Evolutionary conservation across 2,888 invertebrate species (phyloP).

Genomic region (Drosophila fulvimacula): DNA sequence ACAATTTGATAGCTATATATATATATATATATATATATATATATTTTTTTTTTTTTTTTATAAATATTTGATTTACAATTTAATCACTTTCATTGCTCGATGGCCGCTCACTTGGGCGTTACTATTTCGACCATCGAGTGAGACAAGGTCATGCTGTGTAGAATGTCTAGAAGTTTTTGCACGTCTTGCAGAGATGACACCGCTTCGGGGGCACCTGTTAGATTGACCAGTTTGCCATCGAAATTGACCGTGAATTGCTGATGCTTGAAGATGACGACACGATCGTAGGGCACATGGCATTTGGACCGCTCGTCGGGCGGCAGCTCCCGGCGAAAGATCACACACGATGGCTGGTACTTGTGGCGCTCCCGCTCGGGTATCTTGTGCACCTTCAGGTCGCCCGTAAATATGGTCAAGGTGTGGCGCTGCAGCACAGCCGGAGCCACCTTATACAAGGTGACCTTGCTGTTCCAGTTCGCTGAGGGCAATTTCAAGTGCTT

Average conservation of each 20-base stretch:
- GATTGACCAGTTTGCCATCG: slow-evolving; percentile 81
- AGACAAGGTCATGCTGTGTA: slow-evolving; percentile 79
- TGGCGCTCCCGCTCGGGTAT: slow-evolving; percentile 79
- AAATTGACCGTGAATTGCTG: slow-evolving; percentile 81
- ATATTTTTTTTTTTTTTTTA: too few species aligned
- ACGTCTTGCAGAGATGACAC: slow-evolving; percentile 80
- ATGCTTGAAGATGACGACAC: slow-evolving; percentile 81
- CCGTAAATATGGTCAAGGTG: slow-evolving; percentile 72
- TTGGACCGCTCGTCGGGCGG: slow-evolving; percentile 42
- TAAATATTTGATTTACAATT: too few species aligned
- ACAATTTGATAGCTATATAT: too few species aligned
- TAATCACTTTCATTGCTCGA: neutral
- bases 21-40: too few species aligned
- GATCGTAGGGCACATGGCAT: slow-evolving; percentile 79
- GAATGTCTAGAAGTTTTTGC: slow-evolving; percentile 81
- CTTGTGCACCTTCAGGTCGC: slow-evolving; percentile 75
- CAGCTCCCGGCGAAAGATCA: slow-evolving; percentile 78
- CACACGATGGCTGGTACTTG: slow-evolving; percentile 81
- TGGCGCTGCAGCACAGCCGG: slow-evolving; percentile 53
- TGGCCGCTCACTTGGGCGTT: slow-evolving; percentile 3
- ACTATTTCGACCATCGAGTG: slow-evolving; percentile 72
- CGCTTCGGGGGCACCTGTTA: slow-evolving; percentile 83
- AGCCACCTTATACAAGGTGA: slow-evolving; percentile 74
- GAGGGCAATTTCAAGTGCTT: slow-evolving; percentile 76
- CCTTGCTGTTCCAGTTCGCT: slow-evolving; percentile 77